Conservation (phyloP, 2,888 invertebrate genomes). For the Graphium colonna region DNA sequence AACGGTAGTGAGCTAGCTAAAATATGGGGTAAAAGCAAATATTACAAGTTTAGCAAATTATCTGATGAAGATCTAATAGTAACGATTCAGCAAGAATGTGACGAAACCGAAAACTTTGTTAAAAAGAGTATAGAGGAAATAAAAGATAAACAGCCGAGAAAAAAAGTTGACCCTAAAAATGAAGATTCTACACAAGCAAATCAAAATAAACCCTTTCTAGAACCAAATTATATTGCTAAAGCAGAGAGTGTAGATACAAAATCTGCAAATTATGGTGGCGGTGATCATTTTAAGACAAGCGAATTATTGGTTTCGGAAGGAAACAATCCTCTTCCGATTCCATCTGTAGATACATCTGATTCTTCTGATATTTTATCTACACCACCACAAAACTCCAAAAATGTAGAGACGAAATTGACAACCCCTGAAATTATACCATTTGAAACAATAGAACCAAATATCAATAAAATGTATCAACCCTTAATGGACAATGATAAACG, state of each 20-base stretch:
- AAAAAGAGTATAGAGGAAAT: not conserved
- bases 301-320: not conserved
- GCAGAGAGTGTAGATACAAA: not conserved
- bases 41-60: not conserved
- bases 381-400: not conserved
- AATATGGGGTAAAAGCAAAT: slow-evolving; percentile 3
- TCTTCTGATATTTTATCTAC: not conserved
- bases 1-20: not conserved
- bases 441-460: not conserved
- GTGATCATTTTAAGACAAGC: too few relatives aligned
- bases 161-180: not conserved
- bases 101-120: not conserved
- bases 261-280: too few relatives aligned
- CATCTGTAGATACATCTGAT: not conserved
- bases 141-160: not conserved
- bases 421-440: not conserved
- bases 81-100: not conserved
- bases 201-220: not conserved
- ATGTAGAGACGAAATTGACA: not conserved
- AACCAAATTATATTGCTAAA: not conserved
- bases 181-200: not conserved
- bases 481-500: not conserved
- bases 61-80: not conserved
- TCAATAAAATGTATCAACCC: not conserved
- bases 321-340: not conserved